Base-by-base conservation (phyloP, 1,140 invertebrate genomes). In the Leptopilina boulardi region DNA sequence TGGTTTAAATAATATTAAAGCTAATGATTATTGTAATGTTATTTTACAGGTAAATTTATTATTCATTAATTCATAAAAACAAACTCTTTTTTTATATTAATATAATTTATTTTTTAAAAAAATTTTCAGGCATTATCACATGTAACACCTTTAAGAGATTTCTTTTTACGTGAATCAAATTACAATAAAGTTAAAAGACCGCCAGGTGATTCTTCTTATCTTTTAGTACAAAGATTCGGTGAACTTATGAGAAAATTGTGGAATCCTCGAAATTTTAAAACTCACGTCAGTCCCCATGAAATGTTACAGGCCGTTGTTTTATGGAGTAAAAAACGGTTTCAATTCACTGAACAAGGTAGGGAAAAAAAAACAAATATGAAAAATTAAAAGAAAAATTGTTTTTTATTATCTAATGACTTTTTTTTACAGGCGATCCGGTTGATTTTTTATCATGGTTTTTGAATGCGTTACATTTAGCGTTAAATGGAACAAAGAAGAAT, bases 21-120 rank as follows among this genome's bases (percentile, higher is more conserved):
- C 97, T 2, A 99, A 99, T 92, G 99, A 99, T 91, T 99, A 99
- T 87, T 99, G 98, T 85, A 99, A 99, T 92, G 99, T 99, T 74
- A 96, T 99, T 78, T 92, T 99, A 70, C 98, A 99, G 92, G 97
- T 98, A 89, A 88, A 75, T 71, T 72, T 75, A 26, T 71, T 70
- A 54, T 59, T 54, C 51, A 74, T 26, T 10, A 3, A 21, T 56
- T 21, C 18, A 19, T 9, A 56, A 56, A 56, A 56, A 23, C 0
- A 8, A 9, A 73, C 9, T 11, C 30, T 70, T 77, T 73, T n/a
- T 42, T 47, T 56, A 41, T 66, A 13, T 26, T n/a, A 13, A 70
- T n/a, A 41, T 70, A 70, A 70, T 47, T 47, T 70, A 42, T 70
- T 59, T 23, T 59, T 26, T 0, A 13, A 18, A 15, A 34, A 19